Evolutionary conservation across 2,888 invertebrate genomes (phyloP), one percentile per base, ranked within the genome.

Genomic region (Boloria euphrosyne): DNA sequence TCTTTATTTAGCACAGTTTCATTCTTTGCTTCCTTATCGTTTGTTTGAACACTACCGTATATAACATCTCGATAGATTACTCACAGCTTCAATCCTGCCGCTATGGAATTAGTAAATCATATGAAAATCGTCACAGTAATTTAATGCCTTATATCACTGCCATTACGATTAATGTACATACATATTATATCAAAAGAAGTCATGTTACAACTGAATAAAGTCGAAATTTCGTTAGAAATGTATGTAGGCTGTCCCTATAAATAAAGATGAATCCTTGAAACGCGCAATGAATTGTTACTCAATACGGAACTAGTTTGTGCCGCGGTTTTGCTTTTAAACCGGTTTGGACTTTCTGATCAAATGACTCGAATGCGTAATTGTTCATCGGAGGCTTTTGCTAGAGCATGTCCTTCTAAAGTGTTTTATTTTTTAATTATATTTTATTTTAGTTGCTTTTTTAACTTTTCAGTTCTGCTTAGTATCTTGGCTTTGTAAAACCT

Each of bases 181-280:
- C 1, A 27, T 27, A 31, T 7, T 18, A 18, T 22, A 27, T 38
- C 14, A 52, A 58, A 62, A 50, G 7, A 10, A 14, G 31, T 64
- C 61, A 18, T 64, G 65, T 54, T 1, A 0, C 0, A 3, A 13
- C 46, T 13, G 10, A 0, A 22, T 31, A n/a, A 51, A 61, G 62
- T 61, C 54, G 13, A 14, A 51, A 61, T 55, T 65, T 47, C n/a
- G 17, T 47, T 13, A 53, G 38, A 3, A 43, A 62, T 14, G 13
- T 46, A 53, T 53, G 50, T 65, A 68, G 68, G 67, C 65, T 67
- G 63, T 71, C 66, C 65, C 61, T 72, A 74, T 74, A 72, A 73
- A 74, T 74, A 74, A 70, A 74, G 73, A 74, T 74, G 71, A 67
- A 75, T 73, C 73, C 74, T 75, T 75, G 74, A 71, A 67, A 71